Conservation (phyloP, 2,113 vertebrate genomes). For the Cynoglossus semilaevis region DNA sequence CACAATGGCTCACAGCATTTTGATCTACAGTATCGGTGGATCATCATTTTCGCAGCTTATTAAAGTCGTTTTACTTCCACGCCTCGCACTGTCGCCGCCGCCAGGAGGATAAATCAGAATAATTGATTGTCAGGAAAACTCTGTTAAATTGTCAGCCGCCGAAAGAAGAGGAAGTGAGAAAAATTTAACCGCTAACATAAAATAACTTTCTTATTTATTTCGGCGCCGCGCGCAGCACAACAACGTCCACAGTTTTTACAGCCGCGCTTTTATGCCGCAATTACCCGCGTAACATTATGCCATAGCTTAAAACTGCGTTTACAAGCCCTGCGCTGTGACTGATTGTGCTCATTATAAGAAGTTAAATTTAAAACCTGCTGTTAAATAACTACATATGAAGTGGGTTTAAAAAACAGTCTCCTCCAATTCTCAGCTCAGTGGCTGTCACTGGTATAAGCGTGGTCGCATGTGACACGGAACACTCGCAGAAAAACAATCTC, state of each 20-base stretch:
- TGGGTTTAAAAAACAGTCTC: constrained; percentile 51
- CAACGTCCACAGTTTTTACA: constrained; percentile 48
- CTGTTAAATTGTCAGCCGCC: constrained; percentile 10
- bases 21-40: constrained; percentile 21
- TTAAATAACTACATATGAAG: constrained; percentile 50
- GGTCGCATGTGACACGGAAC: constrained; percentile 57
- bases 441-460: constrained; percentile 48
- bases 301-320: constrained; percentile 65
- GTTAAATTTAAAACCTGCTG: constrained; percentile 45
- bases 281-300: constrained; percentile 54
- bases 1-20: constrained; percentile 31
- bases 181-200: neutral
- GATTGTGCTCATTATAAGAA: constrained; percentile 44
- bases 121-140: constrained; percentile 27
- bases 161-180: constrained; percentile 10
- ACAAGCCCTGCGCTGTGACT: constrained; percentile 45
- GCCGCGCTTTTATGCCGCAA: constrained; percentile 61
- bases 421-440: constrained; percentile 28
- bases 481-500: constrained; percentile 57
- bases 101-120: constrained; percentile 22
- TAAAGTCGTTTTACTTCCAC: constrained; percentile 26
- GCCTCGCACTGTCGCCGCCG: constrained; percentile 31
- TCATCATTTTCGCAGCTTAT: constrained; percentile 27
- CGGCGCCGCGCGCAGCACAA: too few species aligned
- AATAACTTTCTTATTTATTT: constrained; percentile 38